Percentiles rank a stretch among this genome's conserved stretches.
phyloP scores from a whole-genome alignment of 2,797 vertebrate genomes.

The Lacerta viridis region DNA sequence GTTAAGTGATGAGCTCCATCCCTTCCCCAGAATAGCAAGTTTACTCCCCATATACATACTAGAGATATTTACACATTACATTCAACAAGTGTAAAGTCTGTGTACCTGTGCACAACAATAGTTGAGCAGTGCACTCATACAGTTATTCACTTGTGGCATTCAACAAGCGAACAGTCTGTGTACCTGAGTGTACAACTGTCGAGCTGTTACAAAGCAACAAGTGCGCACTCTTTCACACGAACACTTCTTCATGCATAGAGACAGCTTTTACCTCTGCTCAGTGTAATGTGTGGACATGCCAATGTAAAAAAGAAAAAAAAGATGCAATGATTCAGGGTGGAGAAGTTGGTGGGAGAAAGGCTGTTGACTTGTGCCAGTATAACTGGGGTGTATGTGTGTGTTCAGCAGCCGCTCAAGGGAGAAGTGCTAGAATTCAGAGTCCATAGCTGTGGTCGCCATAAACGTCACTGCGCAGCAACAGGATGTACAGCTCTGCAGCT shows the following conservation, averaged over 20 bases:
- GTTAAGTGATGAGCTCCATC: not conserved
- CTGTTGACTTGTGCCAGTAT: fast-evolving
- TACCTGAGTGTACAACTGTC: too few species aligned
- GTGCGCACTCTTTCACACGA: too few species aligned
- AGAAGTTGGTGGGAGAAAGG: fast-evolving
- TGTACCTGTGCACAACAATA: too few species aligned
- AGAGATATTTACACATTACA: too few species aligned
- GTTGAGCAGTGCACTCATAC: too few species aligned
- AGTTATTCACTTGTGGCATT: too few species aligned
- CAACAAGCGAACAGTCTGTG: too few species aligned
- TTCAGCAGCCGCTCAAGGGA: not conserved
- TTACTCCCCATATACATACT: not conserved
- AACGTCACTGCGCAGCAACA: not conserved
- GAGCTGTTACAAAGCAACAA: too few species aligned
- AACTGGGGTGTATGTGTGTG: too few species aligned
- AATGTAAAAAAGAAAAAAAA: not conserved
- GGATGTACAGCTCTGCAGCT: not conserved
- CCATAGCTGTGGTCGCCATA: fast-evolving
- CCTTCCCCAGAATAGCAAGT: not conserved
- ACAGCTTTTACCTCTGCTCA: too few species aligned
- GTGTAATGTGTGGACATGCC: not conserved
- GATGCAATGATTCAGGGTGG: not conserved
- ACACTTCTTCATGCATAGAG: too few species aligned
- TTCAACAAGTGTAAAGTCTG: too few species aligned
- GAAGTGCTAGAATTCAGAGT: constrained; percentile 20